phyloP scores from a whole-genome alignment of 2,113 vertebrate genomes.

The Pangasianodon hypophthalmus region DNA sequence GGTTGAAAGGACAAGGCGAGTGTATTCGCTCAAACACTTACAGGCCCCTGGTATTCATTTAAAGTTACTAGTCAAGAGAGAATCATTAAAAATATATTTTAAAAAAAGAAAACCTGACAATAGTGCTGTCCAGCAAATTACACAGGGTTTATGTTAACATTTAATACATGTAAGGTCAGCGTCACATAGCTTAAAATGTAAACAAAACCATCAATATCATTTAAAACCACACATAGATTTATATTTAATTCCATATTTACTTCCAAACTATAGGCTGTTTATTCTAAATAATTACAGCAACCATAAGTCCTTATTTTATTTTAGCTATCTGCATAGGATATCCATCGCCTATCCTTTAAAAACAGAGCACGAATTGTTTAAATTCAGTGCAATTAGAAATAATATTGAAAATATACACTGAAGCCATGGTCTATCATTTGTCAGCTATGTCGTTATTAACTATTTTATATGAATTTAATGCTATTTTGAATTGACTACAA shows the following conservation, averaged over 20 bases:
- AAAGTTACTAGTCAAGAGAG: constrained; percentile 41
- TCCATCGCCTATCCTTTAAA: not conserved
- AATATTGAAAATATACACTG: not conserved
- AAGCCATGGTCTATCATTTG: not conserved
- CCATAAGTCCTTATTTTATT: not conserved
- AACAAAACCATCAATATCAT: not conserved
- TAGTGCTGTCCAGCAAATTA: not conserved
- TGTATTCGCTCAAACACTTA: constrained; percentile 57
- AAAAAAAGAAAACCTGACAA: not conserved
- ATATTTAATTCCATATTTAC: not conserved
- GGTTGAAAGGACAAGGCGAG: constrained; percentile 47
- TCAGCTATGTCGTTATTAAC: not conserved
- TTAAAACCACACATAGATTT: not conserved
- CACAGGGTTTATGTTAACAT: not conserved
- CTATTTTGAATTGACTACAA: not conserved
- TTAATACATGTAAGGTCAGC: not conserved
- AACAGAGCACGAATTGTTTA: not conserved
- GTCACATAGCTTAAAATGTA: not conserved
- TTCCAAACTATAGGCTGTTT: not conserved
- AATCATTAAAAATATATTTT: constrained; percentile 55
- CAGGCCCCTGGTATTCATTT: constrained; percentile 66
- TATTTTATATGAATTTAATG: not conserved
- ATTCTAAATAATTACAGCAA: not conserved
- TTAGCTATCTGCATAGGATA: not conserved
- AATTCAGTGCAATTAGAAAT: not conserved